Evolutionary conservation across 1,140 invertebrate species (phyloP), one percentile per base, ranked within the genome.

Genomic region (Drosophila pachea): DNA sequence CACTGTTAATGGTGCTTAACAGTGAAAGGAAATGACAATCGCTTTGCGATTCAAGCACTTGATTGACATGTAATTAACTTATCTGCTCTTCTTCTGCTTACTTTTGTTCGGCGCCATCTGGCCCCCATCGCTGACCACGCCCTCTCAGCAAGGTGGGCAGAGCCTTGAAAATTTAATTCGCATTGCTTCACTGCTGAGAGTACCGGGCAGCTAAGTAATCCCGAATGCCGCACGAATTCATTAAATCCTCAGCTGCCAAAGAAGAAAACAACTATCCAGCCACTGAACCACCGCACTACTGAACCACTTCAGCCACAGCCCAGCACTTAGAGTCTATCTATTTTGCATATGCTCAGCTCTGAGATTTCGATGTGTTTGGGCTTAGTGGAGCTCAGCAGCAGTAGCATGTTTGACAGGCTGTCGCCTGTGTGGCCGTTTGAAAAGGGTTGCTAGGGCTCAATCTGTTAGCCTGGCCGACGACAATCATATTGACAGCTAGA

Each of bases 321-420:
- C 12, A 40, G 22, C 49, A 53, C 42, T 53, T 45, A 35, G 60
- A 14, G 60, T 32, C 7, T 31, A 33, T 61, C 42, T 56, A 12
- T 45, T 59, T 59, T 59, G 68, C 48, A 59, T 66, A 66, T 59
- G 47, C 48, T 53, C 22, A 14, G 62, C 14, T 62, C 62, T 31
- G 33, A 59, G 49, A 70, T 59, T 50, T 69, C 31, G 53, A 50
- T 9, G 48, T 59, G 33, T 67, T 52, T 16, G 7, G 53, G 5
- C 31, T 54, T 54, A 32, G 42, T 5, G 16, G 12, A 33, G 8
- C 52, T n/a, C 16, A 31, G 8, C 35, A 38, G 42, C 43, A 52
- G 31, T 33, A 47, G 22, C 49, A 67, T 76, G 64, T 82, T 83
- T 82, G 78, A 83, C 78, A 81, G 60, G 60, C 64, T 83, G 78